Base-by-base conservation (phyloP, 2,113 vertebrate genomes). In the Cettia cetti region DNA sequence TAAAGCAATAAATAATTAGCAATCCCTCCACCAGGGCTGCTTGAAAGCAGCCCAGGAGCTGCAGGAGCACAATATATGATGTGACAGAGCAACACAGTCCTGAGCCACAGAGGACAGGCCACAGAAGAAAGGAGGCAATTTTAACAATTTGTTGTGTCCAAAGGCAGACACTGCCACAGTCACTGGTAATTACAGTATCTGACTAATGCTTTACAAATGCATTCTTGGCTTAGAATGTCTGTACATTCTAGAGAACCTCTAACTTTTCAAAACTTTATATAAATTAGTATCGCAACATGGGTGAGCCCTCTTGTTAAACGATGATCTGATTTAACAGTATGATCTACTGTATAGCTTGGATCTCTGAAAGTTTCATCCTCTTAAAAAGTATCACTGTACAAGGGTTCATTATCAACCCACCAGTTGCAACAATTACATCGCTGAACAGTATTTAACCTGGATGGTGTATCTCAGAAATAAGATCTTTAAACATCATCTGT, bases 1-100 rank as follows among this genome's bases (percentile, higher is more conserved):
- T 69, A 95, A 50, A 60, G 50, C 52, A 60, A 85, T 74, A 91
- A 91, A 77, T 71, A 94, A 95, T 77, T 70, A 90, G 47, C 44
- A 75, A 71, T 75, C n/a, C 18, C 53, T 92, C 54, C 24, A 72
- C 49, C 40, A 86, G 4, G 45, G 65, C 37, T 82, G 40, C 75
- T 44, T 74, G 75, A 87, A 90, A 82, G 74, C 74, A 76, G 53
- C 49, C 57, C 54, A 53, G 15, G 28, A 85, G 69, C 77, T 45
- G 45, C 54, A 86, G 28, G 56, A 93, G 19, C 15, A 59, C 64
- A 60, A 20, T 47, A 66, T 12, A 56, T 30, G 76, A 86, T 54
- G 35, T 63, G 75, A 84, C 66, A 82, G 81, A 87, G 69, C 30
- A 85, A 59, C 64, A 49, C 6, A 45, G 33, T 66, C 60, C 64